Evolutionary conservation across 2,888 invertebrate species (phyloP).

Genomic region (Apamea monoglypha): DNA sequence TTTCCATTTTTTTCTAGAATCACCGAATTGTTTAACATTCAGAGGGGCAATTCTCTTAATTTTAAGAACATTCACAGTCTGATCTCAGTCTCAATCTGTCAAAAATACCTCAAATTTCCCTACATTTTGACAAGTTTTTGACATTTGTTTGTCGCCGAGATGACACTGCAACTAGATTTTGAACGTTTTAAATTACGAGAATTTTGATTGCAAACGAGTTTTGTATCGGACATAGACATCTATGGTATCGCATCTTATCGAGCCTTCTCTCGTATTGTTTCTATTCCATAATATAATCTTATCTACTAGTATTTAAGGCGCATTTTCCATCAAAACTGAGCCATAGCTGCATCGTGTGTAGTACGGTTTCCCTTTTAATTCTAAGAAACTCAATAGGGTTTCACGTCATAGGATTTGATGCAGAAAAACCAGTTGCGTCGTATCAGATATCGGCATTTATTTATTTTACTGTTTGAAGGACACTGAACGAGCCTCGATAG

Average conservation of each 20-base stretch:
- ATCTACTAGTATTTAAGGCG: conserved; percentile 21
- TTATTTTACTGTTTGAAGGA: background rate
- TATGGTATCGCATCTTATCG: too few relatives aligned
- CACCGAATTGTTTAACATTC: conserved; percentile 32
- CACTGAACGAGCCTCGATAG: background rate
- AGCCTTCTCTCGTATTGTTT: conserved; percentile 17
- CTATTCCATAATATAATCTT: conserved; percentile 37
- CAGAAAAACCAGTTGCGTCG: conserved; percentile 37
- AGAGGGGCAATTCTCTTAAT: too few relatives aligned
- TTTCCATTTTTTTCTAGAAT: conserved; percentile 45
- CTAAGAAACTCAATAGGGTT: conserved; percentile 42
- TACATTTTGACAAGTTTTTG: too few relatives aligned
- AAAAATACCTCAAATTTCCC: too few relatives aligned
- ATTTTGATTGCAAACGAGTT: conserved; percentile 36
- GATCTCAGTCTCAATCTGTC: too few relatives aligned
- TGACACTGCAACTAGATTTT: too few relatives aligned
- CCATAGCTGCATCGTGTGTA: conserved; percentile 42
- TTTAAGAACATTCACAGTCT: too few relatives aligned
- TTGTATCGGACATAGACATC: conserved; percentile 16
- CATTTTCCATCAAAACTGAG: conserved; percentile 48
- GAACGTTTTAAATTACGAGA: too few relatives aligned
- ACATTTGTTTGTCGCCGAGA: too few relatives aligned
- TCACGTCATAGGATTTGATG: conserved; percentile 31
- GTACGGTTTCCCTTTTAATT: conserved; percentile 48
- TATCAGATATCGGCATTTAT: background rate